phyloP scores from a whole-genome alignment of 2,888 invertebrate species.

The Gymnocheta viridis region DNA sequence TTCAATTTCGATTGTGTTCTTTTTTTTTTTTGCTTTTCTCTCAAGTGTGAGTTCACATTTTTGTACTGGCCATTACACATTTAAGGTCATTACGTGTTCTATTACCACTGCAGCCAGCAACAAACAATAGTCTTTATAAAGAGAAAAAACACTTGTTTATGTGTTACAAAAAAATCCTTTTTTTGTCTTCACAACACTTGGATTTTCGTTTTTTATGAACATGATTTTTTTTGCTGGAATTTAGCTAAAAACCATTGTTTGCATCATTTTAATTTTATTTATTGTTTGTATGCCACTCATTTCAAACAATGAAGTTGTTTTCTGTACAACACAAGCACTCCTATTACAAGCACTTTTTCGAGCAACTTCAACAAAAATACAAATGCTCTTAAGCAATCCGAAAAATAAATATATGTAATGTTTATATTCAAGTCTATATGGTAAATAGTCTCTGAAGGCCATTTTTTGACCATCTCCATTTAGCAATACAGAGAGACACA shows the following conservation, averaged over 20 bases:
- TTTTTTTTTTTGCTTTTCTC: background rate
- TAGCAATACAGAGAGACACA: background rate
- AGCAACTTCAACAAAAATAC: conserved; percentile 51
- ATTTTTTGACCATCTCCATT: conserved; percentile 69
- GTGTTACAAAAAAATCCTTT: conserved; percentile 49
- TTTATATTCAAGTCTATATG: conserved; percentile 57
- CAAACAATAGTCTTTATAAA: conserved; percentile 41
- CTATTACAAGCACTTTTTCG: conserved; percentile 50
- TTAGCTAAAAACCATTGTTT: conserved; percentile 76
- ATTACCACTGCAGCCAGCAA: conserved; percentile 71
- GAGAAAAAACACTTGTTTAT: conserved; percentile 53
- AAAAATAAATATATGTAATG: conserved; percentile 46
- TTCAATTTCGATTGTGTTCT: conserved; percentile 76
- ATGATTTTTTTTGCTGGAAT: conserved; percentile 17
- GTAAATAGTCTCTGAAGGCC: conserved; percentile 72
- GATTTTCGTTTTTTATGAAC: conserved; percentile 37
- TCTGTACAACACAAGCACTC: conserved; percentile 33
- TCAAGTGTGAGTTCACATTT: conserved; percentile 62
- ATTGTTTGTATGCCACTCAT: conserved; percentile 80
- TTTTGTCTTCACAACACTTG: conserved; percentile 36
- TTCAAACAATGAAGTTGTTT: conserved; percentile 61
- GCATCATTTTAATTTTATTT: conserved; percentile 82
- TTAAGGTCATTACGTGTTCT: conserved; percentile 78
- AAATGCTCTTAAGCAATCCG: conserved; percentile 37
- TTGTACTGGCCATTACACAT: conserved; percentile 69